These are phyloP conservation scores for Drosophila yooni DNA, from an alignment of 2,888 invertebrate genomes.

Conservation along the genomic window DNA sequence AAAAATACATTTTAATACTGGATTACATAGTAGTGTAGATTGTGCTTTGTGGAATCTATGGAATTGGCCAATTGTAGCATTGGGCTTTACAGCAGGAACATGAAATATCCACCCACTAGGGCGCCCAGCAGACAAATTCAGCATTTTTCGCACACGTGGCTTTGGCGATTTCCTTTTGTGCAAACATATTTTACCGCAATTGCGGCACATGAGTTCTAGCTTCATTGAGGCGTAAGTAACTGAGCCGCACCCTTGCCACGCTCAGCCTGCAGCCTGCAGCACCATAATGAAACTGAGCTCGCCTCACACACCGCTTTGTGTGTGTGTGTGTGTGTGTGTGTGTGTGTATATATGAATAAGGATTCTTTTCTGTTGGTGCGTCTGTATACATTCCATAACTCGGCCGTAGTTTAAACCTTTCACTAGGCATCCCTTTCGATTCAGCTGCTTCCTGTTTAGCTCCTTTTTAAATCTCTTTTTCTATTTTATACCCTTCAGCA, in stretches of 20 bases:
- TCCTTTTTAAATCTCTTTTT: slow-evolving; percentile 13
- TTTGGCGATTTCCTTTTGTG: slow-evolving; percentile 79
- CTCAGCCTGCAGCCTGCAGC: slow-evolving; percentile 23
- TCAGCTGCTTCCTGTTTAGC: slow-evolving; percentile 27
- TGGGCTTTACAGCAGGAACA: not conserved
- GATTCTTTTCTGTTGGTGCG: slow-evolving; percentile 51
- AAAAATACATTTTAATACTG: not conserved
- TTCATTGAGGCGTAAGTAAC: slow-evolving; percentile 76
- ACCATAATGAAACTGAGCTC: slow-evolving; percentile 47
- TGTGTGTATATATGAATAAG: slow-evolving; percentile 56
- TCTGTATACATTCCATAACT: slow-evolving; percentile 59
- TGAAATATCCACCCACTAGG: slow-evolving; percentile 26
- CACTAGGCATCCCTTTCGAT: slow-evolving; percentile 6
- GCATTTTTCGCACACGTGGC: slow-evolving; percentile 79
- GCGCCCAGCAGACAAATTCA: slow-evolving; percentile 73
- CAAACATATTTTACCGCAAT: slow-evolving; percentile 80
- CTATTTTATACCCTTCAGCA: not conserved
- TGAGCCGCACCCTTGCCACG: slow-evolving; percentile 28
- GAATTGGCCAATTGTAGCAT: slow-evolving; percentile 11
- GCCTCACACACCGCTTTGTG: not conserved
- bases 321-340: not conserved
- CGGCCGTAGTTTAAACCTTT: slow-evolving; percentile 10
- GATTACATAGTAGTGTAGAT: not conserved
- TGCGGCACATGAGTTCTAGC: slow-evolving; percentile 69
- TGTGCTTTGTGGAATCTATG: slow-evolving; percentile 9